These are phyloP conservation scores for Hippoglossus hippoglossus DNA, from an alignment of 2,797 vertebrate genomes.

Conservation along the genomic window DNA sequence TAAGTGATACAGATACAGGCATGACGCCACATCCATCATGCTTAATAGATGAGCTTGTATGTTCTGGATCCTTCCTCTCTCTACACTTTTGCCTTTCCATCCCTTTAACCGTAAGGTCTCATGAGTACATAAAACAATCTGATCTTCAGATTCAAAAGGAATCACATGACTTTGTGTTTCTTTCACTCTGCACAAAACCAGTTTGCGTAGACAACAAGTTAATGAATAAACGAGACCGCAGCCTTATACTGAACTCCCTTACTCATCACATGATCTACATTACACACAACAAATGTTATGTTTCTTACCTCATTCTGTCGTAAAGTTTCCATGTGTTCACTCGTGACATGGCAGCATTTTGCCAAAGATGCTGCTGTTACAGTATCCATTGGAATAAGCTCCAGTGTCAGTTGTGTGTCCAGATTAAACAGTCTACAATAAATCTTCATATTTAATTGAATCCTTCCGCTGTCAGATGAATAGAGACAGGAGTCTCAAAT, in stretches of 20 bases:
- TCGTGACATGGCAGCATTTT: slow-evolving; percentile 19
- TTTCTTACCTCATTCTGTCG: slow-evolving; percentile 64
- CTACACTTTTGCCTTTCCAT: no score
- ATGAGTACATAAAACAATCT: no score
- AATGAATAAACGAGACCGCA: background rate
- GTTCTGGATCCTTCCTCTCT: no score
- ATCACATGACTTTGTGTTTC: background rate
- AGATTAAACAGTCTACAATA: background rate
- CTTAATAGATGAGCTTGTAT: no score
- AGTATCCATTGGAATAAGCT: slow-evolving; percentile 58
- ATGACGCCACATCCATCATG: no score
- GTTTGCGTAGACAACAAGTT: background rate
- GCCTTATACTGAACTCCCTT: background rate
- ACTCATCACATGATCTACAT: background rate
- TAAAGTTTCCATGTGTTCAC: slow-evolving; percentile 53
- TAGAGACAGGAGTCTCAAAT: slow-evolving; percentile 3
- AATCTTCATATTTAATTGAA: slow-evolving; percentile 17
- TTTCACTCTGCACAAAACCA: background rate
- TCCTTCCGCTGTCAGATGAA: slow-evolving; percentile 2
- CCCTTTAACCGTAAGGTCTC: no score
- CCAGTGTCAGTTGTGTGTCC: slow-evolving; percentile 9
- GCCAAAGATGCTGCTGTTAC: slow-evolving; percentile 10
- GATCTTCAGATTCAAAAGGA: background rate
- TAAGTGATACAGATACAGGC: no score
- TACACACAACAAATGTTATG: background rate